Percentiles rank a stretch among this genome's conserved stretches.
Conservation (phyloP, 2,888 invertebrate genomes). For the Drosophila crucigera region DNA sequence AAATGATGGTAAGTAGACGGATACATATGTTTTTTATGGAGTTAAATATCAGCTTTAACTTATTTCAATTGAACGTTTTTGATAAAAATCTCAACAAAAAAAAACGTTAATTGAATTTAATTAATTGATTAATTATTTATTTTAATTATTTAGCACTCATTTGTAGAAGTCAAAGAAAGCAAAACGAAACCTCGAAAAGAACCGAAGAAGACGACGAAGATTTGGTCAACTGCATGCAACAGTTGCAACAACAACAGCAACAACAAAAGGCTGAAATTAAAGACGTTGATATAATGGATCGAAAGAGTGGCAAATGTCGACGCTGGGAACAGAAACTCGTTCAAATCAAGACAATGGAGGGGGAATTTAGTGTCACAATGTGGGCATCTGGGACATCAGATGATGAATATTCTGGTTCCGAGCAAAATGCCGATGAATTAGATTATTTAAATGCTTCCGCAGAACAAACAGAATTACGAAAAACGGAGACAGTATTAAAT, state of each 20-base stretch:
- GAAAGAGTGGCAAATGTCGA: slow-evolving; percentile 86
- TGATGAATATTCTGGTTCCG: slow-evolving; percentile 96
- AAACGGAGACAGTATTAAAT: slow-evolving; percentile 43
- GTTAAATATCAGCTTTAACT: background rate
- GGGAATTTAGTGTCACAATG: slow-evolving; percentile 98
- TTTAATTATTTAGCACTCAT: background rate
- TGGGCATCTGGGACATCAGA: slow-evolving; percentile 96
- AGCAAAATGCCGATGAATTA: slow-evolving; percentile 91
- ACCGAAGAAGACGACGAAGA: slow-evolving; percentile 16
- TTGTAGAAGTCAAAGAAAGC: slow-evolving; percentile 22
- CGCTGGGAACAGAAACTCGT: slow-evolving; percentile 99
- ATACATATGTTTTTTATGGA: background rate
- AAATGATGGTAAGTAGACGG: slow-evolving; percentile 26
- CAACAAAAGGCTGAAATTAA: slow-evolving; percentile 1
- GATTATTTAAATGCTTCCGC: slow-evolving; percentile 41
- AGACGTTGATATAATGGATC: slow-evolving; percentile 9
- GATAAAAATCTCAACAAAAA: background rate
- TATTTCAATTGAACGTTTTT: background rate
- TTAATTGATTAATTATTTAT: background rate
- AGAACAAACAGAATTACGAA: slow-evolving; percentile 7
- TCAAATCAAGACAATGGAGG: slow-evolving; percentile 98
- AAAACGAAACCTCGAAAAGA: slow-evolving; percentile 15
- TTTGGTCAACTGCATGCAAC: slow-evolving; percentile 45
- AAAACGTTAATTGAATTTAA: no score
- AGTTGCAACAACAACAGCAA: slow-evolving; percentile 20